Evolutionary conservation across 2,113 vertebrate genomes (phyloP), one percentile per base, ranked within the genome.

Genomic region (Pimephales promelas): DNA sequence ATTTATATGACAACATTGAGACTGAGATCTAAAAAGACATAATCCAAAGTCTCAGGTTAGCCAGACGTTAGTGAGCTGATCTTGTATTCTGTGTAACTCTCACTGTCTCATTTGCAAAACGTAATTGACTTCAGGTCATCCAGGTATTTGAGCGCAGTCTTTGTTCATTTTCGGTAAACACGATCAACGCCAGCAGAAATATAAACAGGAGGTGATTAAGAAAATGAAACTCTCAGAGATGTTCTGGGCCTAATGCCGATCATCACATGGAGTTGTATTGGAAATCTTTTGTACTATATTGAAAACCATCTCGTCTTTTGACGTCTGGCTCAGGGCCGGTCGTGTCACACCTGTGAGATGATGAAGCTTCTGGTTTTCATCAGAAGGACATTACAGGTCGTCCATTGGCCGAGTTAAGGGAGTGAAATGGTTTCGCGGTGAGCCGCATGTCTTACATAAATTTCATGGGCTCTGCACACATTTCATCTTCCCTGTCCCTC

Each of bases 381-480:
- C 83, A 82, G 79, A 79, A 87, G 74, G 74, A 85, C 64, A 85
- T 87, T 85, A 85, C 79, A 83, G 83, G 36, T 52, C 57, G 24
- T 70, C 74, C 80, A 10, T 52, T 80, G 75, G 85, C 10, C 85
- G 83, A 89, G 78, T 90, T 87, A 91, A 83, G 84, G 68, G 85
- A 90, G 64, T 86, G 86, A 91, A 89, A 89, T 88, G 89, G 92
- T 92, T 92, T 89, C 81, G 86, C 26, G 26, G 70, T 54, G 80
- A 79, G 80, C 86, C 79, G 89, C 87, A 78, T 89, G 87, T 87
- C 90, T 81, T 85, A 86, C 83, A 92, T 91, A 91, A 88, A 92
- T 92, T 92, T 91, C 90, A 92, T 90, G 90, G 82, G 86, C 85
- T 85, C 40, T 90, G 91, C 88, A 88, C 90, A 91, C 82, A 91